Percentiles rank a stretch among this genome's conserved stretches.
Conservation (phyloP, 2,797 vertebrate genomes). For the Diplodus sargus region DNA sequence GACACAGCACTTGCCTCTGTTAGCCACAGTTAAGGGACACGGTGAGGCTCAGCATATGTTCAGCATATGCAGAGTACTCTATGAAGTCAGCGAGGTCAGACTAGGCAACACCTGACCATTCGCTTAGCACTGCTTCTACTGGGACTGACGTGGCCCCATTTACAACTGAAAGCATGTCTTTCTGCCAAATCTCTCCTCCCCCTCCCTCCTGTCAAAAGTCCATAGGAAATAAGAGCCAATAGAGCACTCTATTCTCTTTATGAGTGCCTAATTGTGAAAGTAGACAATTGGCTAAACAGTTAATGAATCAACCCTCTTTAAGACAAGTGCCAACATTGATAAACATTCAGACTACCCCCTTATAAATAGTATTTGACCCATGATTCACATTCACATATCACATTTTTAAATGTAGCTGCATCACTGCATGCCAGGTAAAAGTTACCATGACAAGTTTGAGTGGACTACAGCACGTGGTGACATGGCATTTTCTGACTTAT, state of each 20-base stretch:
- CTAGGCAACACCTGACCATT: conserved; percentile 60
- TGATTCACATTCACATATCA: not conserved
- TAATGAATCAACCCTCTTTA: conserved; percentile 36
- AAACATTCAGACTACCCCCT: not conserved
- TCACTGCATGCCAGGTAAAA: not conserved
- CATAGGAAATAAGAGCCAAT: conserved; percentile 54
- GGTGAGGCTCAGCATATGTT: conserved; percentile 44
- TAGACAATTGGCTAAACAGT: conserved; percentile 41
- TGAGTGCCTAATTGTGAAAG: conserved; percentile 30
- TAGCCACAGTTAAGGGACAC: conserved; percentile 44
- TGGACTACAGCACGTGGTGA: conserved; percentile 42
- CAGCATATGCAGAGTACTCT: conserved; percentile 2
- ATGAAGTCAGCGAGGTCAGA: conserved; percentile 9
- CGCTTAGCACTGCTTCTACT: conserved; percentile 21
- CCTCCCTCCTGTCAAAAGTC: conserved; percentile 57
- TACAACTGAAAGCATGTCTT: conserved; percentile 53
- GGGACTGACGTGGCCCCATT: conserved; percentile 56
- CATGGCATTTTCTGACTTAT: conserved; percentile 14
- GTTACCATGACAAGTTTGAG: conserved; percentile 6
- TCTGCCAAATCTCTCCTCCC: conserved; percentile 50
- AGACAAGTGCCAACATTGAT: conserved; percentile 19
- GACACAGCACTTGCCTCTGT: conserved; percentile 29
- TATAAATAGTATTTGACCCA: not conserved
- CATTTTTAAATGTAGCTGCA: not conserved
- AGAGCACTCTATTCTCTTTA: conserved; percentile 36